Evolutionary conservation across 2,888 invertebrate species (phyloP).

Genomic region (Sialis fuliginosa): DNA sequence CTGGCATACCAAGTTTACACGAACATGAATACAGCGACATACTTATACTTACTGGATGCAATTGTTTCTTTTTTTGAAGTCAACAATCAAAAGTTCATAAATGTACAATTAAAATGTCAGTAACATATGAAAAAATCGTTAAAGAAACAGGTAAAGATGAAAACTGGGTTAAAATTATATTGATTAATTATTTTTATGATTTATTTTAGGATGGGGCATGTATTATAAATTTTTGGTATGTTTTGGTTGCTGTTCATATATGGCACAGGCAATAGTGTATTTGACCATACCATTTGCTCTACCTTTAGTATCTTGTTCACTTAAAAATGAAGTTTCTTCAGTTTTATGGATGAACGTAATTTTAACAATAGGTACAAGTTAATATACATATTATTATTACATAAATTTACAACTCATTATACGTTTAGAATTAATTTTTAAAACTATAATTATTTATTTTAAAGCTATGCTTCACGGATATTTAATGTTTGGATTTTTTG

Average conservation of each 20-base stretch:
- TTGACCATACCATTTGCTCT: constrained; percentile 17
- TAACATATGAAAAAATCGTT: background rate
- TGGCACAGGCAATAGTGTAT: constrained; percentile 16
- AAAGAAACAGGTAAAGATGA: background rate
- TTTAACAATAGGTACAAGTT: constrained; percentile 4
- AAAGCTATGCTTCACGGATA: too few species aligned
- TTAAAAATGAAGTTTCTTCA: constrained; percentile 1
- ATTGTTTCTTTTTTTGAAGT: too few species aligned
- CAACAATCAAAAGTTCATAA: too few species aligned
- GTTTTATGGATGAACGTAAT: constrained; percentile 1
- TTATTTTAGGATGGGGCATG: constrained; percentile 20
- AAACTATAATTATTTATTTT: too few species aligned
- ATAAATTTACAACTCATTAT: too few species aligned
- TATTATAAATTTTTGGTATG: constrained; percentile 19
- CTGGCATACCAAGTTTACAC: too few species aligned
- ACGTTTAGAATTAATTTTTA: too few species aligned
- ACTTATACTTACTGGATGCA: too few species aligned
- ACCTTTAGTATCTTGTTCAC: constrained; percentile 19
- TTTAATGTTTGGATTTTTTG: too few species aligned
- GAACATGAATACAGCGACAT: too few species aligned
- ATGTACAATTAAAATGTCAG: background rate
- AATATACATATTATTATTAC: background rate
- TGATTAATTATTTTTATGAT: background rate
- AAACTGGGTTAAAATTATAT: background rate
- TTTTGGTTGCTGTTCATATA: constrained; percentile 14